Base-by-base conservation (phyloP, 1,140 invertebrate genomes). In the Drosophila varians region DNA sequence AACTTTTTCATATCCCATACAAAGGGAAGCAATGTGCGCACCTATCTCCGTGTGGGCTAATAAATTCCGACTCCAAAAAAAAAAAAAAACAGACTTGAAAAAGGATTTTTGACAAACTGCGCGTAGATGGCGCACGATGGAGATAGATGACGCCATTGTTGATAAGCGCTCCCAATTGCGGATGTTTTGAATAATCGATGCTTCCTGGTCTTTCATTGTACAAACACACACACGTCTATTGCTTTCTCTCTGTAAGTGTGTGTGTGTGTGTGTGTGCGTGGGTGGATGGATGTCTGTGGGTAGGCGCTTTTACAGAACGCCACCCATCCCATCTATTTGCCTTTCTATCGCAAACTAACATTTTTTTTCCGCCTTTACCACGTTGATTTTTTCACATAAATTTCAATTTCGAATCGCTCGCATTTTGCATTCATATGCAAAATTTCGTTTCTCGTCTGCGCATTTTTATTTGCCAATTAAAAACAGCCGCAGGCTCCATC, bases 111-210 rank as follows among this genome's bases (percentile, higher is more conserved):
- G 80, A 86, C 80, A 86, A 86, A 86, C 76, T 86, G 80, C 73
- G 72, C 62, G 71, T 70, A 58, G 55, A 73, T 66, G 76, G 42
- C 68, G 66, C 45, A 46, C 38, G 56, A 38, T 38, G 40, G 25
- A 70, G 54, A 71, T 77, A 76, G 77, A 78, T 76, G 80, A 68
- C 80, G 80, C 80, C 57, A 52, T 72, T 66, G 80, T 86, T 86
- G 80, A 86, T 86, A 80, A 86, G 82, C 76, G 58, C 51, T 66
- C 66, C 26, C 73, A 86, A 86, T 86, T 86, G 82, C 82, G 80
- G 80, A 87, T 87, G 77, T 87, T 87, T 87, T 82, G 82, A 87
- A 87, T 87, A 87, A 87, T 87, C 82, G 82, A 87, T 87, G 82
- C 70, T 87, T 87, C 82, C 82, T 77, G 82, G 42, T 19, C 28